phyloP scores from a whole-genome alignment of 2,888 invertebrate genomes.

The Lasioglossum vierecki region DNA sequence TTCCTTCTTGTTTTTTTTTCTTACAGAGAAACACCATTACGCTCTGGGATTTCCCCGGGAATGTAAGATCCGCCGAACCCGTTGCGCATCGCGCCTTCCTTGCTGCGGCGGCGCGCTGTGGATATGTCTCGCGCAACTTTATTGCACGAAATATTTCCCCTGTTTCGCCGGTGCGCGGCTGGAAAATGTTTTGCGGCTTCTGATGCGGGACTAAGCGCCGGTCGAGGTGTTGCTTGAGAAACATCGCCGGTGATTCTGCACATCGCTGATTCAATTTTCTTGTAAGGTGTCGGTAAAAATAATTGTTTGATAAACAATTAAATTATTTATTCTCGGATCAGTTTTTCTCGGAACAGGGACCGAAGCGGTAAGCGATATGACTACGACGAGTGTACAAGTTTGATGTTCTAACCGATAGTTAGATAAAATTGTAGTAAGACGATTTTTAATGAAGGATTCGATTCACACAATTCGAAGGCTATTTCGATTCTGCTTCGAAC shows the following conservation, averaged over 20 bases:
- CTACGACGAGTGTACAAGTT: no score
- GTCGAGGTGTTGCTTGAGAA: background rate
- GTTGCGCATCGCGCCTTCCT: background rate
- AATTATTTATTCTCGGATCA: no score
- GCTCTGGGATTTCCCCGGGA: constrained; percentile 28
- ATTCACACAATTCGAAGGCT: no score
- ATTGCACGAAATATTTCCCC: constrained; percentile 26
- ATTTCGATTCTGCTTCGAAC: no score
- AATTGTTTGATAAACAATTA: no score
- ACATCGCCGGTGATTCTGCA: background rate
- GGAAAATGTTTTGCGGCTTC: constrained; percentile 1
- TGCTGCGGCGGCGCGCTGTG: background rate
- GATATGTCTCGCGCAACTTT: constrained; percentile 27
- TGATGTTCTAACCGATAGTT: no score
- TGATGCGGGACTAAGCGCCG: background rate
- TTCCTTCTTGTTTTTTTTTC: background rate
- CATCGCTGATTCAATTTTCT: no score
- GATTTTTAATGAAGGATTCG: no score
- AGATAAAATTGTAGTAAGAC: no score
- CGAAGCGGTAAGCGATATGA: no score
- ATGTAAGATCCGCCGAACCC: constrained; percentile 26
- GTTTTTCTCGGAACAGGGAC: no score
- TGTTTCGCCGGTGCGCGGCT: background rate
- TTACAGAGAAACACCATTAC: constrained; percentile 47
- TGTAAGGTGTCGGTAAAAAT: no score